Conservation (phyloP, 2,797 vertebrate genomes). For the Catostomus latipinnis region DNA sequence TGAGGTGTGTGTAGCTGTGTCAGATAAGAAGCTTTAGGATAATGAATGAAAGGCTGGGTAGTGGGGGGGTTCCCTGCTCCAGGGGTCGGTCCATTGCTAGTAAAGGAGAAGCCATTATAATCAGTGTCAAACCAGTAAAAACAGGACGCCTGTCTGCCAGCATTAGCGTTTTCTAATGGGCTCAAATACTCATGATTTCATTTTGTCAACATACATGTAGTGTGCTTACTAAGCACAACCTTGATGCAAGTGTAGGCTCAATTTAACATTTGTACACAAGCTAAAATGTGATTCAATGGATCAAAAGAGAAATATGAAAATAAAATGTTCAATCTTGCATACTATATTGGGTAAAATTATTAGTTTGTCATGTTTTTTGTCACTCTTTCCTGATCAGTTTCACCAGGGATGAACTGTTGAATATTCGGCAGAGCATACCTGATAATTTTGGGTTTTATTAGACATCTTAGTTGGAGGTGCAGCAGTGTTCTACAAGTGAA, state of each 20-base stretch:
- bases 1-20: constrained; percentile 24
- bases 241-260: constrained; percentile 1
- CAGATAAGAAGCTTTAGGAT: constrained; percentile 61
- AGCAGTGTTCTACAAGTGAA: too few relatives aligned
- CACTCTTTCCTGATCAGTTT: too few relatives aligned
- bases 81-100: constrained; percentile 25
- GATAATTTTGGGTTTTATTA: too few relatives aligned
- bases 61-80: constrained; percentile 48
- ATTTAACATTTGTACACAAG: background rate
- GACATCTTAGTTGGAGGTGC: too few relatives aligned
- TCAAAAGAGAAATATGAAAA: too few relatives aligned
- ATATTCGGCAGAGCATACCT: too few relatives aligned
- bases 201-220: constrained; percentile 46
- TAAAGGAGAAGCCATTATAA: constrained; percentile 37
- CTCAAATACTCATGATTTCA: constrained; percentile 50
- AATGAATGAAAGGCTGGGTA: constrained; percentile 51
- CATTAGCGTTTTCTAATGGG: constrained; percentile 54
- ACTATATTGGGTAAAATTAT: too few relatives aligned
- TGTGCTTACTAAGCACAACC: constrained; percentile 9
- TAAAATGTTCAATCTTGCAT: too few relatives aligned
- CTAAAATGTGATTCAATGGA: too few relatives aligned
- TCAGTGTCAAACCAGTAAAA: constrained; percentile 42
- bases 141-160: constrained; percentile 41
- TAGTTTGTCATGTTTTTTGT: too few relatives aligned
- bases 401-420: too few relatives aligned